Evolutionary conservation across 2,888 invertebrate genomes (phyloP).

Genomic region (Ernsta delagoae): DNA sequence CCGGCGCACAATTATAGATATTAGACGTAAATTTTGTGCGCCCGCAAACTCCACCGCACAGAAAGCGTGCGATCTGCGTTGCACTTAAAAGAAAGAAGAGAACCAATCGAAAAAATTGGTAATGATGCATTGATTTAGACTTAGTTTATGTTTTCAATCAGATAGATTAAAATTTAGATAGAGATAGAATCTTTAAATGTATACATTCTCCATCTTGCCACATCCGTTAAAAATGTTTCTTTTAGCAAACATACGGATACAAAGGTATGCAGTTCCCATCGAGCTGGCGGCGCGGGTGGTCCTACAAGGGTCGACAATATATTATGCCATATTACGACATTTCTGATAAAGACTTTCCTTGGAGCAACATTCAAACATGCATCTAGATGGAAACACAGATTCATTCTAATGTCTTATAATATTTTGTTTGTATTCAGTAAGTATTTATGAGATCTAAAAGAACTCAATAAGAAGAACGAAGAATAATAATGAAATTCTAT

Average conservation of each 20-base stretch:
- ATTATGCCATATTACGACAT: conserved; percentile 14
- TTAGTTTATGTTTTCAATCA: no score
- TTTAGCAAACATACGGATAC: conserved; percentile 3
- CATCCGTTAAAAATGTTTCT: conserved; percentile 6
- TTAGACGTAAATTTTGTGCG: no score
- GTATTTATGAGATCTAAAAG: neutral
- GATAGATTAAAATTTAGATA: no score
- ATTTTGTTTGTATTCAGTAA: neutral
- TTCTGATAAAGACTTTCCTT: conserved; percentile 16
- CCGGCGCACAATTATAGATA: no score
- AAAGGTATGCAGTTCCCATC: conserved; percentile 24
- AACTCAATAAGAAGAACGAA: neutral
- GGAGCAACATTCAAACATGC: neutral
- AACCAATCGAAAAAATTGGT: no score
- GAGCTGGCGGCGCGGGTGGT: conserved; percentile 44
- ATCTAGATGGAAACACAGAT: neutral
- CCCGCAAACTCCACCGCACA: no score
- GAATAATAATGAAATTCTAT: no score
- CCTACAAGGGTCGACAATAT: conserved; percentile 33
- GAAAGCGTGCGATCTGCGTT: no score
- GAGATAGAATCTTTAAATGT: no score
- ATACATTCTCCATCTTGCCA: neutral
- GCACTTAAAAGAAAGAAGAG: no score
- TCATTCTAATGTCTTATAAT: neutral
- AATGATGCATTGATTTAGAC: no score